A percentile compares a stretch with the other conserved stretches of the same genome.
phyloP scores from a whole-genome alignment of 1,140 invertebrate species.

The Hylaeus anthracinus region DNA sequence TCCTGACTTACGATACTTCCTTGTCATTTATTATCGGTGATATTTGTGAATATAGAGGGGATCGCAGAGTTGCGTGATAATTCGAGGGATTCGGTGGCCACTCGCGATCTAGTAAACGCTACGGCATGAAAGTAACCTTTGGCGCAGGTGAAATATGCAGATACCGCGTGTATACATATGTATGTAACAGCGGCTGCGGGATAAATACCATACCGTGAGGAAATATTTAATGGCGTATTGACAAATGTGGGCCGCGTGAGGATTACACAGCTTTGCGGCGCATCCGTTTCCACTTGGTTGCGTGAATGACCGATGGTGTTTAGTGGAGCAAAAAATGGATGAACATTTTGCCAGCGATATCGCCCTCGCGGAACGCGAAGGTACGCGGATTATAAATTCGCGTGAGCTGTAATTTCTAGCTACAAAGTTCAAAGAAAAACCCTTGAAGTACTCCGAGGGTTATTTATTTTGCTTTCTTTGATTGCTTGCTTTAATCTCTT shows the following conservation, averaged over 20 bases:
- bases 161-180: slow-evolving; percentile 33
- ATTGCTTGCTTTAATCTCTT: no score
- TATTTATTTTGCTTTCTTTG: no score
- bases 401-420: no score
- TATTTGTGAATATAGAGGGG: no score
- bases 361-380: no score
- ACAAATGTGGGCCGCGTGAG: slow-evolving; percentile 12
- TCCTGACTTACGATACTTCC: no score
- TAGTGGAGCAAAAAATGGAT: not conserved
- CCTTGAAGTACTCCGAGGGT: no score
- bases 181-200: slow-evolving; percentile 21
- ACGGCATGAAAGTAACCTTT: not conserved
- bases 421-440: no score
- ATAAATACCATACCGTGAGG: slow-evolving; percentile 35
- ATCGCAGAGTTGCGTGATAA: not conserved
- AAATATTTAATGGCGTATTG: slow-evolving; percentile 46
- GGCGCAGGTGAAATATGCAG: slow-evolving; percentile 22
- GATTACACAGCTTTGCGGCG: slow-evolving; percentile 11
- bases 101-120: not conserved
- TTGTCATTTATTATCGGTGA: no score
- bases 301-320: not conserved
- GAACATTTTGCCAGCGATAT: no score
- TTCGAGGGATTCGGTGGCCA: not conserved
- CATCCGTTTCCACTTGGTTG: not conserved
- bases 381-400: no score